Evolutionary conservation across 1,140 invertebrate genomes (phyloP).

Genomic region (Achroia grisella): DNA sequence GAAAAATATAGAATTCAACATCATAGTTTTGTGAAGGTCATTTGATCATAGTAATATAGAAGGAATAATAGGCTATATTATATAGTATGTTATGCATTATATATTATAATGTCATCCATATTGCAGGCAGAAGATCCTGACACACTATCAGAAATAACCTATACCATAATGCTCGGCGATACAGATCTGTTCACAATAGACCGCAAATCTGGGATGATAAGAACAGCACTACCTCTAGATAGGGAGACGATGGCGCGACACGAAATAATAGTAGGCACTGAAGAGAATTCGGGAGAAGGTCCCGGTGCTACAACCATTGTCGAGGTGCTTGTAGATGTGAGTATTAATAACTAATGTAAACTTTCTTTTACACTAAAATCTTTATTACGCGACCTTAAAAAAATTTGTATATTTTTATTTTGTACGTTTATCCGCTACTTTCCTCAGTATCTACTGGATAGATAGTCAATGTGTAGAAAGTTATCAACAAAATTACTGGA

Average conservation of each 20-base stretch:
- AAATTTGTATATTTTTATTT: too few species aligned
- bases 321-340: slow-evolving; percentile 84
- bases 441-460: too few species aligned
- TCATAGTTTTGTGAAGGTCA: too few species aligned
- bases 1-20: too few species aligned
- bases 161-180: slow-evolving; percentile 85
- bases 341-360: slow-evolving; percentile 16
- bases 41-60: too few species aligned
- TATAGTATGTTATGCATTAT: neutral
- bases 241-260: slow-evolving; percentile 84
- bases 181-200: slow-evolving; percentile 89
- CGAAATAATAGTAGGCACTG: slow-evolving; percentile 84
- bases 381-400: too few species aligned
- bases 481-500: too few species aligned
- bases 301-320: slow-evolving; percentile 84
- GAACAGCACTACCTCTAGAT: slow-evolving; percentile 84
- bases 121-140: slow-evolving; percentile 81
- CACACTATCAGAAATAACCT: slow-evolving; percentile 86
- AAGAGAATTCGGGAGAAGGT: slow-evolving; percentile 82
- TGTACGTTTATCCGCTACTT: too few species aligned
- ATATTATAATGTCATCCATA: neutral
- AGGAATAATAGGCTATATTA: too few species aligned
- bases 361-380: too few species aligned
- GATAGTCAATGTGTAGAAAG: too few species aligned
- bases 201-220: slow-evolving; percentile 83